Base-by-base conservation (phyloP, 2,888 invertebrate genomes). In the Oxyteleia sp. region DNA sequence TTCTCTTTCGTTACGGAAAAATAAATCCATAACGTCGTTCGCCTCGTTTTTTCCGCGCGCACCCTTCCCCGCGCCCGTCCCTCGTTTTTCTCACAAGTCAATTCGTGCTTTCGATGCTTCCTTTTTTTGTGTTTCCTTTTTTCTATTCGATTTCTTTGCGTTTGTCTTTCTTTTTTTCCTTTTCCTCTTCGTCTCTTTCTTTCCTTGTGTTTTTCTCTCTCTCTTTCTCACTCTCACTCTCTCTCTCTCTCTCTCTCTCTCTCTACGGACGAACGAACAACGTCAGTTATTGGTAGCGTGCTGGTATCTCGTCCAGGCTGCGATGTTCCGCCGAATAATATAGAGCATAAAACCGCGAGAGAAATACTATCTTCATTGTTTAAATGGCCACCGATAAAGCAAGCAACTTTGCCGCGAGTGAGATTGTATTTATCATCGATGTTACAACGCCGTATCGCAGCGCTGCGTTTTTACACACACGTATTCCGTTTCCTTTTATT, bases 321-420 rank as follows among this genome's bases (percentile, higher is more conserved):
- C 66, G 63, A 64, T 57, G 76, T 63, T 61, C 59, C 61, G 43
- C 69, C 53, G 74, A 82, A 83, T 90, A 90, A 91, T 90, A 89
- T 88, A 91, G 79, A 89, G 87, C 87, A 87, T 87, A 88, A 89
- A 90, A 89, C 90, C 89, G 89, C 89, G 87, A 87, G 89, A 90
- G 89, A 90, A 90, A 92, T 91, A 89, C 89, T 90, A 90, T 90
- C 91, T 92, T 91, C 91, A 90, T 91, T 91, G 91, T 92, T 91
- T 90, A 90, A 92, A 92, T 91, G 91, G 90, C 87, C 87, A 85
- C 90, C 89, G 92, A 92, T 92, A 92, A 91, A 92, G 88, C 89
- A 88, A 87, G 87, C 86, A 87, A 90, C 90, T 90, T 92, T 91
- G 89, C 89, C 88, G 89, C 89, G 74, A 87, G 84, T 87, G 88